Base-by-base conservation (phyloP, 2,888 invertebrate species). In the Drosophila incognita region DNA sequence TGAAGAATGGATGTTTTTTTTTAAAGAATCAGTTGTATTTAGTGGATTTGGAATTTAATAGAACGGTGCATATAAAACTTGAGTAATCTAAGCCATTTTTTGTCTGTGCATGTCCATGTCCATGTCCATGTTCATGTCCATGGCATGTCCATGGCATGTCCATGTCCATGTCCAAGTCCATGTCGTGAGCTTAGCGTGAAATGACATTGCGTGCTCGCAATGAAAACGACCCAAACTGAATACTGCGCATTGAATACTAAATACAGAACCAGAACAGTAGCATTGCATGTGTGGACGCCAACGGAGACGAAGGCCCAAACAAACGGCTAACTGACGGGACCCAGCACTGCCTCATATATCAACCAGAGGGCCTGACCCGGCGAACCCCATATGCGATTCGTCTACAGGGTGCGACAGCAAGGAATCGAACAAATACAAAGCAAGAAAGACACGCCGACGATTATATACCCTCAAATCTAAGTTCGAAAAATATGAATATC, bases 161-260 rank as follows among this genome's bases (percentile, higher is more conserved):
- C 76, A 66, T 66, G 71, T 60, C 74, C 75, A 72, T 73, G 81
- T 71, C 67, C 81, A 62, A 68, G 71, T 63, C 60, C 68, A 69
- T 66, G 79, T 75, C 75, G 76, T 58, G 65, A 57, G 75, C 82
- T 80, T 84, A 74, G 87, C 83, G 80, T 83, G 80, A 80, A 87
- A 83, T 87, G 83, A 84, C 87, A 83, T 87, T 83, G 83, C 83
- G 83, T 83, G 83, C 66, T 72, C 72, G 72, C 79, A 72, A 73
- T 72, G 79, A 42, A 81, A 72, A 71, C 70, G 83, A 63, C 71
- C 78, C 66, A 64, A 70, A 21, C 65, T 53, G 61, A 75, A 69
- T 46, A 60, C 73, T 15, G 56, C 49, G 58, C 46, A 58, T 57
- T 35, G 61, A 77, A 57, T 40, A 64, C 29, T 13, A 36, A 58